Conservation (phyloP, 2,888 invertebrate genomes). For the Thecocarcelia acutangulata region DNA sequence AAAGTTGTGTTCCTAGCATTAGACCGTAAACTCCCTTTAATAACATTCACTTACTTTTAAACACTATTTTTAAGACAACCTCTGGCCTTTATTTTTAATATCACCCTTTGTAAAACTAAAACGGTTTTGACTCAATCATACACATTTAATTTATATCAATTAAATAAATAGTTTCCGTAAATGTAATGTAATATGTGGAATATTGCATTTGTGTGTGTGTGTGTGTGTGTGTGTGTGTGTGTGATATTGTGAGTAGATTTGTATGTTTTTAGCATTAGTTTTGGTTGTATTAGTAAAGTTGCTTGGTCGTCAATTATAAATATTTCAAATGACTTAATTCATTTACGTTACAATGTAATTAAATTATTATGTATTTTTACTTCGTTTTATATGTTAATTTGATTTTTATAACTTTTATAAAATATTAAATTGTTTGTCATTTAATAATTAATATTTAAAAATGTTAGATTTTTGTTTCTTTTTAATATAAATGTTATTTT, state of each 20-base stretch:
- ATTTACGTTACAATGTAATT: slow-evolving; percentile 27
- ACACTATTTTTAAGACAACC: too few species aligned
- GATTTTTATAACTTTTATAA: slow-evolving; percentile 42
- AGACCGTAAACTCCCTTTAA: too few species aligned
- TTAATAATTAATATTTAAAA: slow-evolving; percentile 11
- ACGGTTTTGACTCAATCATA: neutral
- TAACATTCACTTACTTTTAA: too few species aligned
- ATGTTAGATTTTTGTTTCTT: slow-evolving; percentile 13
- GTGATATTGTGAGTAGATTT: slow-evolving; percentile 29
- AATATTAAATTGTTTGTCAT: slow-evolving; percentile 4
- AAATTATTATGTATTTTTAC: slow-evolving; percentile 20
- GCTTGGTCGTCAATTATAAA: slow-evolving; percentile 65
- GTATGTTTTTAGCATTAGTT: slow-evolving; percentile 29
- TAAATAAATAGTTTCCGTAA: slow-evolving; percentile 7
- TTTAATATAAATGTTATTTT: slow-evolving; percentile 33
- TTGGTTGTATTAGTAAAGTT: slow-evolving; percentile 60
- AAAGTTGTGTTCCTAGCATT: too few species aligned
- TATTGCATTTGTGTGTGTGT: neutral
- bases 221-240: neutral
- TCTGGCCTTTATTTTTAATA: too few species aligned
- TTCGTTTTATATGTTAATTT: slow-evolving; percentile 41
- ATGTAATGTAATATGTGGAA: neutral
- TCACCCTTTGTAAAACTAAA: too few species aligned
- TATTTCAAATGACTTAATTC: slow-evolving; percentile 45
- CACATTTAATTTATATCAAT: neutral